These are phyloP conservation scores for Syndactyla subalaris DNA, from an alignment of 2,797 vertebrate genomes.

Conservation along the genomic window DNA sequence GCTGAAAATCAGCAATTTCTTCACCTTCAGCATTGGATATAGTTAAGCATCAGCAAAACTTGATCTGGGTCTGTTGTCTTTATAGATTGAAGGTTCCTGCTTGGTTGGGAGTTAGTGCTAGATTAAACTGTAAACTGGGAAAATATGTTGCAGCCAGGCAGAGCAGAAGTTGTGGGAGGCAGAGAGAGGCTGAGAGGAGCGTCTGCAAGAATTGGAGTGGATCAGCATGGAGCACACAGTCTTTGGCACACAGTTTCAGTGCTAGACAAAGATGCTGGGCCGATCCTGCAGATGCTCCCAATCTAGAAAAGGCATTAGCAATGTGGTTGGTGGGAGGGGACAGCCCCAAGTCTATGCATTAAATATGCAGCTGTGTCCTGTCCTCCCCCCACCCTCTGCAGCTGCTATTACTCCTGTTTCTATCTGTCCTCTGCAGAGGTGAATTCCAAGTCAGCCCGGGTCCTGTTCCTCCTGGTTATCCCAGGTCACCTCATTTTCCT, in stretches of 20 bases:
- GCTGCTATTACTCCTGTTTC: not conserved
- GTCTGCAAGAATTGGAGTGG: not conserved
- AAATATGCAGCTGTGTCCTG: not conserved
- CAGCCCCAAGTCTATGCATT: not conserved
- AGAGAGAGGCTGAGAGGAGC: constrained; percentile 2
- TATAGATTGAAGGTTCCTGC: not conserved
- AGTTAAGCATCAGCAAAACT: not conserved
- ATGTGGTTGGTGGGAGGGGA: not conserved
- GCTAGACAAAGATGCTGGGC: constrained; percentile 30
- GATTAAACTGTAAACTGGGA: not conserved
- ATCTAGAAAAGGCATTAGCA: not conserved
- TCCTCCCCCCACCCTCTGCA: not conserved
- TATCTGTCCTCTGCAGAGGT: constrained; percentile 80
- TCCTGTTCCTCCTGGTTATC: constrained; percentile 90
- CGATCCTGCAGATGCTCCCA: not conserved
- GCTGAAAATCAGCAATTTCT: not conserved
- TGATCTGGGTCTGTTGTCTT: not conserved
- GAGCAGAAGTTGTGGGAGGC: constrained; percentile 38
- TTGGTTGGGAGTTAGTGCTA: not conserved
- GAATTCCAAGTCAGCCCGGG: constrained; percentile 91
- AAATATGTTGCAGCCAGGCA: not conserved
- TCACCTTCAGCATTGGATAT: not conserved
- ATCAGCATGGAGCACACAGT: not conserved
- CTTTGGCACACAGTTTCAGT: not conserved
- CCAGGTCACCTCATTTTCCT: constrained; percentile 94